Percentiles rank a stretch among this genome's conserved stretches.
These are phyloP conservation scores for Lophura nycthemera DNA, from an alignment of 2,113 vertebrate genomes.

Conservation along the genomic window DNA sequence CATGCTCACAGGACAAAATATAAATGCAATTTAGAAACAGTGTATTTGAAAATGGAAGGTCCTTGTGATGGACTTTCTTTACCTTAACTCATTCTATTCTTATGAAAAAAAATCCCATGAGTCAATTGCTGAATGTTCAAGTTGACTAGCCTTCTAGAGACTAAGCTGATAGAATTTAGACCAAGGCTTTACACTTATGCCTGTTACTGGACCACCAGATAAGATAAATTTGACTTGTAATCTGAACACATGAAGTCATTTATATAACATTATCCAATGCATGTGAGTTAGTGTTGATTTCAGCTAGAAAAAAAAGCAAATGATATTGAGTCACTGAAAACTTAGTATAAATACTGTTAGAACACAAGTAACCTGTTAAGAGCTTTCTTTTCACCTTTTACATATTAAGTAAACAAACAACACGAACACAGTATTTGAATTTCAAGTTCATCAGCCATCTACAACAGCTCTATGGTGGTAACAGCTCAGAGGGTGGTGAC, in stretches of 20 bases:
- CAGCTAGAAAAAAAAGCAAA: accelerated
- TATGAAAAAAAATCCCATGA: neutral
- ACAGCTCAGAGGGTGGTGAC: too few species aligned
- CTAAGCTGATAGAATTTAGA: neutral
- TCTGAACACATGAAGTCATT: neutral
- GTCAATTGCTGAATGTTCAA: neutral
- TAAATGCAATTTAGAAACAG: neutral
- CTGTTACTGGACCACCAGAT: neutral
- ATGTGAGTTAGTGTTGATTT: accelerated
- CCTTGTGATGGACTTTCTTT: neutral
- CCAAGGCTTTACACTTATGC: neutral
- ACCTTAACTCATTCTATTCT: neutral
- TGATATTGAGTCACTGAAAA: neutral
- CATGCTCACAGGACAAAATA: neutral
- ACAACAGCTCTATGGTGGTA: neutral
- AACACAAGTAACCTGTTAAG: neutral
- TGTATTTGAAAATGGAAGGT: neutral
- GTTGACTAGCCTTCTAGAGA: neutral
- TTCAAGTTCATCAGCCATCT: neutral
- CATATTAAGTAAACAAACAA: neutral
- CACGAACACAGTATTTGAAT: neutral
- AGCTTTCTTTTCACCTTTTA: neutral
- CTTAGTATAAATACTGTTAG: neutral
- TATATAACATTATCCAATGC: neutral
- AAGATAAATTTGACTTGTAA: neutral